A percentile compares a stretch with the other conserved stretches of the same genome.
phyloP scores from a whole-genome alignment of 2,113 vertebrate species.

The Poeciliopsis retropinna region DNA sequence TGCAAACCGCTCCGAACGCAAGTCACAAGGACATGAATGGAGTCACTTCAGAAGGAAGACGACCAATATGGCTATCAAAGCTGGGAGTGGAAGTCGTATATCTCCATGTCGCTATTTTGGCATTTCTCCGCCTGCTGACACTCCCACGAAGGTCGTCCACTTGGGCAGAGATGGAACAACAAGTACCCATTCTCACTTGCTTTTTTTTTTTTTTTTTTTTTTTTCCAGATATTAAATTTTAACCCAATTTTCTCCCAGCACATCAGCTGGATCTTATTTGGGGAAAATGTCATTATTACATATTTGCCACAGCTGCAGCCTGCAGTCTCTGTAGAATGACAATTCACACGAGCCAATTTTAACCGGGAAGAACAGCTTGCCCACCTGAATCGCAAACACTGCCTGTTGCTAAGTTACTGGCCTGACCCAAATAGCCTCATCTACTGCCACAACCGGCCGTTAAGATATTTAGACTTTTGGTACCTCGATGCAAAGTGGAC shows the following conservation, averaged over 20 bases:
- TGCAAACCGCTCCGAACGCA: constrained; percentile 24
- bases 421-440: not conserved
- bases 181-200: not conserved
- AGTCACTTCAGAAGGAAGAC: constrained; percentile 3
- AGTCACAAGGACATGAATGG: constrained; percentile 41
- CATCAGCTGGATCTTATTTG: constrained; percentile 5
- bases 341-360: not conserved
- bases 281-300: constrained; percentile 16
- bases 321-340: not conserved
- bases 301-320: not conserved
- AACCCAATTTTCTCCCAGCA: not conserved
- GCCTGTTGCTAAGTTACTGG: not conserved
- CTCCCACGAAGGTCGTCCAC: not conserved
- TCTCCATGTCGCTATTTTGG: not conserved
- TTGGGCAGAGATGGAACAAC: not conserved
- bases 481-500: no score
- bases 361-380: not conserved
- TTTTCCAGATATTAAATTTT: not conserved
- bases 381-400: not conserved
- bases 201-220: no score
- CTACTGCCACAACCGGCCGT: not conserved
- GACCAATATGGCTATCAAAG: constrained; percentile 27
- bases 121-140: not conserved
- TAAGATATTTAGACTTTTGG: not conserved
- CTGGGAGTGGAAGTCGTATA: not conserved